These are phyloP conservation scores for Misgurnus mizolepis DNA, from an alignment of 2,113 vertebrate species.

Conservation along the genomic window DNA sequence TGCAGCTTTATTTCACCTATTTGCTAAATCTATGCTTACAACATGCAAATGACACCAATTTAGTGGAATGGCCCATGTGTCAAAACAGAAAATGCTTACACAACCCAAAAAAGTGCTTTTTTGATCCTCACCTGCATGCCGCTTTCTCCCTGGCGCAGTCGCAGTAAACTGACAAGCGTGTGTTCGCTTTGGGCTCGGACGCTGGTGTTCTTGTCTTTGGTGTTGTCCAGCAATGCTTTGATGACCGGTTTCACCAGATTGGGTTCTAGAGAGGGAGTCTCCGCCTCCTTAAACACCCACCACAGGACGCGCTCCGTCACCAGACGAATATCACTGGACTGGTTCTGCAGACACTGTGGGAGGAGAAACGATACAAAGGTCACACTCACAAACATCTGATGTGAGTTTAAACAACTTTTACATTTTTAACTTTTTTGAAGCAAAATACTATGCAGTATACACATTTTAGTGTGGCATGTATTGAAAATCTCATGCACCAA, in stretches of 20 bases:
- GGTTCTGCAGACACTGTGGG: conserved; percentile 92
- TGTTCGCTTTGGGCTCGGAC: conserved; percentile 94
- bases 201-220: conserved; percentile 97
- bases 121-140: conserved; percentile 82
- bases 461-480: too few relatives aligned
- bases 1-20: too few relatives aligned
- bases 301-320: conserved; percentile 93
- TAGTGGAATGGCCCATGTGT: too few relatives aligned
- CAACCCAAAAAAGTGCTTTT: not conserved
- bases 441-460: too few relatives aligned
- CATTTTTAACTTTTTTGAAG: too few relatives aligned
- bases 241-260: conserved; percentile 87
- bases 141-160: conserved; percentile 86
- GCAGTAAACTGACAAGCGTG: conserved; percentile 91
- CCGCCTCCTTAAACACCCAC: conserved; percentile 89
- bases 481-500: too few relatives aligned
- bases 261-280: conserved; percentile 80
- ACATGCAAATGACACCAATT: too few relatives aligned
- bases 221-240: conserved; percentile 95
- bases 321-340: conserved; percentile 94
- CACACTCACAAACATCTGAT: conserved; percentile 6
- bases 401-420: too few relatives aligned
- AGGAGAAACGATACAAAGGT: not conserved
- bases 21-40: too few relatives aligned
- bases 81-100: not conserved